These are phyloP conservation scores for Phymanthus crucifer DNA, from an alignment of 92 coral and sea anemone genomes.

Conservation along the genomic window DNA sequence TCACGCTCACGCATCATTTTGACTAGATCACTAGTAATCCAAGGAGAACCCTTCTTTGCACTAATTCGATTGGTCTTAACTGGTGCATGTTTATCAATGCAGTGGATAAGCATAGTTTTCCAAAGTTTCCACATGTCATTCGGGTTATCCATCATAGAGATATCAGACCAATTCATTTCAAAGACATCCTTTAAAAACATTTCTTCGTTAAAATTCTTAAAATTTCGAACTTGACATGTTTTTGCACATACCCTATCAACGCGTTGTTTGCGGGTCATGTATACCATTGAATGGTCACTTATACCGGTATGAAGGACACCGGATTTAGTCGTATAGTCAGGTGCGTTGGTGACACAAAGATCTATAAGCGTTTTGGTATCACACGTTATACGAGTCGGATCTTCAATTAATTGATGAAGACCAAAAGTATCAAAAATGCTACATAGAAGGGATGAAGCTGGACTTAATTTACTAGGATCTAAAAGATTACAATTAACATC, in stretches of 20 bases:
- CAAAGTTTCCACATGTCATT: constrained; percentile 8
- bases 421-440: constrained; percentile 58
- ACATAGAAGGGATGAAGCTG: no score
- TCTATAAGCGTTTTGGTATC: constrained; percentile 53
- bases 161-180: neutral
- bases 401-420: constrained; percentile 52
- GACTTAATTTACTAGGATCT: neutral
- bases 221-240: no score
- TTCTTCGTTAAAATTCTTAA: neutral
- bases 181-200: neutral
- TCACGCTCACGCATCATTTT: constrained; percentile 29
- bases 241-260: neutral
- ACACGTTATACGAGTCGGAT: constrained; percentile 64
- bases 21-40: no score
- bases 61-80: constrained; percentile 1
- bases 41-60: constrained; percentile 9
- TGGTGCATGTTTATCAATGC: constrained; percentile 15
- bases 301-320: constrained; percentile 56
- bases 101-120: constrained; percentile 4
- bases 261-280: constrained; percentile 36
- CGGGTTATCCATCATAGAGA: constrained; percentile 4
- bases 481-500: neutral
- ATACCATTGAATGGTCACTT: constrained; percentile 53
- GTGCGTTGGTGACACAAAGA: constrained; percentile 56
- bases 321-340: constrained; percentile 41